A percentile compares a stretch with the other conserved stretches of the same genome.
Evolutionary conservation across 2,113 vertebrate species (phyloP).

Genomic region (Elgaria multicarinata): DNA sequence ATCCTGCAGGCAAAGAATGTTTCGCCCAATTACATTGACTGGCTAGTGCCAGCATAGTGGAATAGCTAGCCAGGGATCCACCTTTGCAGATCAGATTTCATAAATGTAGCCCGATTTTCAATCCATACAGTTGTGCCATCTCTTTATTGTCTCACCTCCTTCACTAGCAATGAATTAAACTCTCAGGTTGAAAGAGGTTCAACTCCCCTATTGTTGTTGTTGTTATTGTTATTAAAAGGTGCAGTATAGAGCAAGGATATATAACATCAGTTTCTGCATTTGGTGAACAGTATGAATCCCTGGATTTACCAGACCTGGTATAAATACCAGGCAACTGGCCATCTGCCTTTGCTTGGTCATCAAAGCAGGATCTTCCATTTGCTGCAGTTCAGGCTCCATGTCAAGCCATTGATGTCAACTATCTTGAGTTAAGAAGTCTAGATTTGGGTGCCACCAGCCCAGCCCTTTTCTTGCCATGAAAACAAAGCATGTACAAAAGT

Average conservation of each 20-base stretch:
- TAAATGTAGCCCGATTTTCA: too few relatives aligned
- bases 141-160: too few relatives aligned
- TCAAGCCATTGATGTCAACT: neutral
- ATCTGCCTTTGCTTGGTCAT: neutral
- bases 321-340: neutral
- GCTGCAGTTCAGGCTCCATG: neutral
- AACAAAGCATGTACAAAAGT: neutral
- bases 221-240: too few relatives aligned
- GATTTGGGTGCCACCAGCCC: neutral
- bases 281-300: neutral
- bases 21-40: too few relatives aligned
- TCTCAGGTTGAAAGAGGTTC: too few relatives aligned
- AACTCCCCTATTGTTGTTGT: too few relatives aligned
- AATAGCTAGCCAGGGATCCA: too few relatives aligned
- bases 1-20: too few relatives aligned
- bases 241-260: neutral
- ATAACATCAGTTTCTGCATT: neutral
- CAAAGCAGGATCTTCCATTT: neutral
- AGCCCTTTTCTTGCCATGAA: neutral
- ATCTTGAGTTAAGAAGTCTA: neutral
- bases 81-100: too few relatives aligned
- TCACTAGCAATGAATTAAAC: too few relatives aligned
- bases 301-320: neutral
- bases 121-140: too few relatives aligned
- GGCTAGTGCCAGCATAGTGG: too few relatives aligned